phyloP scores from a whole-genome alignment of 23 tunicate species.

The Halocynthia aurantium region DNA sequence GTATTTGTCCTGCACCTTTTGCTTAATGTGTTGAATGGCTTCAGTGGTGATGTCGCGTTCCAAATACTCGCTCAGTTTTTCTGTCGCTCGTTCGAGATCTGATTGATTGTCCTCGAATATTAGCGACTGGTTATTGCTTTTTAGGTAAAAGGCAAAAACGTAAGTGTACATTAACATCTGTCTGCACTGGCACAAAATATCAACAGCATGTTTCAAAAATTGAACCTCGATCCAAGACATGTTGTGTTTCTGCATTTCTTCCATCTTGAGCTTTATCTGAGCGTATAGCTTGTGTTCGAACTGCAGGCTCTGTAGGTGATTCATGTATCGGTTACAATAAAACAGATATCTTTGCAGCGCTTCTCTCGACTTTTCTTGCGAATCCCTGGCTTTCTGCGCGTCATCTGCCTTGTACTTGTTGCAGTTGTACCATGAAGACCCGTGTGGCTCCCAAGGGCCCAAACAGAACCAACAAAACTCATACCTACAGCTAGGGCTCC shows the following conservation, averaged over 20 bases:
- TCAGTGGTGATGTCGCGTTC: slow-evolving; percentile 93
- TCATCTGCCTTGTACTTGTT: slow-evolving; percentile 87
- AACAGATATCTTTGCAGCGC: slow-evolving; percentile 87
- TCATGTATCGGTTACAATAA: slow-evolving; percentile 91
- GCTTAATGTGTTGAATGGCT: slow-evolving; percentile 74
- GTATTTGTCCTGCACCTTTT: slow-evolving; percentile 91
- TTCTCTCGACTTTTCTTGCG: slow-evolving; percentile 85
- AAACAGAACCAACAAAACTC: slow-evolving; percentile 99
- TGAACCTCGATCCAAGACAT: slow-evolving; percentile 98
- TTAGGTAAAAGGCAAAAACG: slow-evolving; percentile 92
- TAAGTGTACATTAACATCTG: slow-evolving; percentile 97
- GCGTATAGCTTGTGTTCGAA: slow-evolving; percentile 85
- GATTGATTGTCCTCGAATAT: slow-evolving; percentile 97
- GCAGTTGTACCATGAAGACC: slow-evolving; percentile 95
- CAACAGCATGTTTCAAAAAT: slow-evolving; percentile 80
- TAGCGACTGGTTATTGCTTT: slow-evolving; percentile 72
- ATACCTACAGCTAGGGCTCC: slow-evolving; percentile 78
- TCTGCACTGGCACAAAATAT: slow-evolving; percentile 76
- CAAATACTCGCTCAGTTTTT: slow-evolving; percentile 72
- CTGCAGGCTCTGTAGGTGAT: slow-evolving; percentile 69
- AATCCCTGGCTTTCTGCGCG: slow-evolving; percentile 69
- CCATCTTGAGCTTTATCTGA: slow-evolving; percentile 80
- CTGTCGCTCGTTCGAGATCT: slow-evolving; percentile 87
- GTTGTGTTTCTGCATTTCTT: slow-evolving; percentile 69
- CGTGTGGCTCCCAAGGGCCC: slow-evolving; percentile 98